These are phyloP conservation scores for Heterochromis multidens DNA, from an alignment of 2,113 vertebrate species.

Conservation along the genomic window DNA sequence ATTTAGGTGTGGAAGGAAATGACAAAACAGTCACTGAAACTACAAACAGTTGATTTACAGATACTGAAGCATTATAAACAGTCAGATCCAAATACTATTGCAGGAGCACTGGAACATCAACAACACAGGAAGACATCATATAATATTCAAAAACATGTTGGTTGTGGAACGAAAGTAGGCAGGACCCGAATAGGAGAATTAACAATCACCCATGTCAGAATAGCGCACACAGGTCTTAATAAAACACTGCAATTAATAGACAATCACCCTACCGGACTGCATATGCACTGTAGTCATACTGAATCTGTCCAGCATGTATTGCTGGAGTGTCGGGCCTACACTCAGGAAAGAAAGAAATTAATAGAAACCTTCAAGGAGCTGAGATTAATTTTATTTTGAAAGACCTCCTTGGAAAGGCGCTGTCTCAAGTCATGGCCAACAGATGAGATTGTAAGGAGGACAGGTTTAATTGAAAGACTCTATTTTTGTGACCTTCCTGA, in stretches of 20 bases:
- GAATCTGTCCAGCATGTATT: not conserved
- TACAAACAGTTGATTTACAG: not conserved
- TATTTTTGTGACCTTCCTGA: too few species aligned
- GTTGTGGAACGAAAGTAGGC: not conserved
- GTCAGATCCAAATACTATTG: not conserved
- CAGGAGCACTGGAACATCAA: not conserved
- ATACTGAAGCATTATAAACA: not conserved
- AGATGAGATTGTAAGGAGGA: too few species aligned
- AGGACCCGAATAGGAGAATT: not conserved
- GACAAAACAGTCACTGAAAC: too few species aligned
- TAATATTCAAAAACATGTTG: not conserved
- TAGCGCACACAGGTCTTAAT: not conserved
- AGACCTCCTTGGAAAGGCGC: too few species aligned
- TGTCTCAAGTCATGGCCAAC: too few species aligned
- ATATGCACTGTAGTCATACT: not conserved
- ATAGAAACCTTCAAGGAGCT: too few species aligned
- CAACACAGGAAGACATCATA: not conserved
- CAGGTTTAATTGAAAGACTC: too few species aligned
- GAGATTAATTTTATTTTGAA: too few species aligned
- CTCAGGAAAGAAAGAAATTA: too few species aligned
- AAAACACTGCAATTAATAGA: not conserved
- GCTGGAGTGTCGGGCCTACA: too few species aligned
- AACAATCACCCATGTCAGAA: not conserved
- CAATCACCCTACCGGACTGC: not conserved
- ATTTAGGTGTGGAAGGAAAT: too few species aligned